phyloP scores from a whole-genome alignment of 2,797 vertebrate species.

The Microchirus variegatus region DNA sequence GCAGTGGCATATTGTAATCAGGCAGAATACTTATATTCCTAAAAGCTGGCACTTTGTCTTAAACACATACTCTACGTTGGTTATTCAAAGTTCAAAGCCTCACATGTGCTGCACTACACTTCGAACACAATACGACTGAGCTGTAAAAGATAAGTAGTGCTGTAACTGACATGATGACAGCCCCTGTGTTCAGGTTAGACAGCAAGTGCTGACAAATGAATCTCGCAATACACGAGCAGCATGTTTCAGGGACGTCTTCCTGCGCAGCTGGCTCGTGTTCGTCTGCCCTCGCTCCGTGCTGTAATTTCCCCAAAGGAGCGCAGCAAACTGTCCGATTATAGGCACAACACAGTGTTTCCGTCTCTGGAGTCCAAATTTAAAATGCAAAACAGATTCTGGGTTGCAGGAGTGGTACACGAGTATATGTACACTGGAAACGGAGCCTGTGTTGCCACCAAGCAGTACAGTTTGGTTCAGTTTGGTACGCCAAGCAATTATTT shows the following conservation, averaged over 20 bases:
- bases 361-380: constrained; percentile 56
- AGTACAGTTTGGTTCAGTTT: too few relatives aligned
- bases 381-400: constrained; percentile 75
- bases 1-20: constrained; percentile 27
- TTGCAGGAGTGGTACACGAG: constrained; percentile 14
- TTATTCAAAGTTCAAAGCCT: constrained; percentile 4
- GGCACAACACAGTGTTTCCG: constrained; percentile 52
- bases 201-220: constrained; percentile 31
- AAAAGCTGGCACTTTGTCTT: not conserved
- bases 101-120: not conserved
- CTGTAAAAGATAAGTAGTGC: constrained; percentile 22
- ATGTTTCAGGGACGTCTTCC: constrained; percentile 22
- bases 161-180: constrained; percentile 8
- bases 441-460: too few relatives aligned
- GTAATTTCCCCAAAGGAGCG: constrained; percentile 50
- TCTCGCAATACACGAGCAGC: constrained; percentile 24
- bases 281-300: constrained; percentile 24
- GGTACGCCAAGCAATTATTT: too few relatives aligned
- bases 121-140: constrained; percentile 19
- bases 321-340: constrained; percentile 44
- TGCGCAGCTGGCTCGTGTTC: constrained; percentile 4
- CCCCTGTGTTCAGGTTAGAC: constrained; percentile 33
- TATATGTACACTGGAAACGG: constrained; percentile 23
- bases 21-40: not conserved
- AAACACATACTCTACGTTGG: not conserved